Conservation (phyloP, 2,797 vertebrate genomes). For the Picus viridis region DNA sequence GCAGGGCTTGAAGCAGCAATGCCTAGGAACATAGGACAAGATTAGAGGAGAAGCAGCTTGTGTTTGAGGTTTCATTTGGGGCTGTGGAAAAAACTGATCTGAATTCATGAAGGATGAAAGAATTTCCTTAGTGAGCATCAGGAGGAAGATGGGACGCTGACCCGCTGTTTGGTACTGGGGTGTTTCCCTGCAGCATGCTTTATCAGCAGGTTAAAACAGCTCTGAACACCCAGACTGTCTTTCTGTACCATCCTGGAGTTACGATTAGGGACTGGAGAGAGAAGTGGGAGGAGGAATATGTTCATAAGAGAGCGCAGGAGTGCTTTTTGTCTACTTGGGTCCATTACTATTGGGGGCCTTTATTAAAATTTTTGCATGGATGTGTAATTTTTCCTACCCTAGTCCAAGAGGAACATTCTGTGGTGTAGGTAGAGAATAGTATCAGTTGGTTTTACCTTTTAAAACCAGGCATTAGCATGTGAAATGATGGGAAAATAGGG, state of each 20-base stretch:
- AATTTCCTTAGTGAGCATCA: conserved; percentile 29
- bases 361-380: not conserved
- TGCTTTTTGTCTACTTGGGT: rapidly evolving
- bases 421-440: not conserved
- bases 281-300: not conserved
- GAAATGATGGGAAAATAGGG: not conserved
- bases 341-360: not conserved
- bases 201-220: not conserved
- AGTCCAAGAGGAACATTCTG: not conserved
- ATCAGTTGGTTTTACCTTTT: not conserved
- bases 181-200: not conserved
- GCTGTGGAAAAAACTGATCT: not conserved
- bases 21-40: not conserved
- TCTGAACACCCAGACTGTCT: not conserved
- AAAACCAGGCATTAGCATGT: not conserved
- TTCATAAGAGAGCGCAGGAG: not conserved
- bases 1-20: not conserved
- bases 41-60: not conserved
- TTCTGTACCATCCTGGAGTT: not conserved
- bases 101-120: conserved; percentile 41
- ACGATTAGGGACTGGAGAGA: not conserved
- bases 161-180: not conserved
- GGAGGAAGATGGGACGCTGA: not conserved
- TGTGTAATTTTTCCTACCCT: not conserved
- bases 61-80: not conserved